Base-by-base conservation (phyloP, 2,888 invertebrate species). In the Timema podura region DNA sequence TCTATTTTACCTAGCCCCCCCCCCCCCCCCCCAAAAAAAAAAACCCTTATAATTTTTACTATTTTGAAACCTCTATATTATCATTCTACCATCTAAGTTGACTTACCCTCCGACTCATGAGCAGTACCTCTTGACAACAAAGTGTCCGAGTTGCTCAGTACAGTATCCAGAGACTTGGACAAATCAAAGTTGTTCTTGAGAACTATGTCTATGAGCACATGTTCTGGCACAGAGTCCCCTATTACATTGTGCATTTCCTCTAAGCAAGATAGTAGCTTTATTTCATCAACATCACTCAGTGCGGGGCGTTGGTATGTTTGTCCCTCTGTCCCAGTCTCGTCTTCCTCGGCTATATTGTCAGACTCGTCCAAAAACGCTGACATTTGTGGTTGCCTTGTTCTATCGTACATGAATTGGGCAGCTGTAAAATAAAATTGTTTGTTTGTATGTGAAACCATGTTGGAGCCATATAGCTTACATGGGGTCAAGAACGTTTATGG, bases 371-470 rank as follows among this genome's bases (percentile, higher is more conserved):
- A 83, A 79, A 91, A 95, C 11, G 89, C 86, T 13, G 91, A 87
- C 79, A 95, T 89, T 67, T 81, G 79, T 30, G 80, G 77, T 68
- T 78, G 77, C 45, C 77, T 77, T 74, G 88, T 89, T 64, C 96
- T 86, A 79, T 96, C 93, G 79, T 89, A 96, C 78, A 96, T 85
- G 84, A 93, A 96, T 78, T 92, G 91, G 72, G 89, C 87, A 54
- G 89, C 85, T 81, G 72, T 6, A 77, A 76, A 48, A 49, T 46
- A 66, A 68, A 49, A 49, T 13, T 49, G 51, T 49, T 49, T 57
- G 0, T 54, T 11, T 44, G 30, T 59, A 49, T 48, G 48, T 30
- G 30, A 30, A 30, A 30, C 15, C 48, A 65, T 66, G 47, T 16
- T 64, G 44, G 45, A 6, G 9, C 30, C 30, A 30, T 30, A 30